A percentile compares a stretch with the other conserved stretches of the same genome.
These are phyloP conservation scores for Cephalotes varians DNA, from an alignment of 2,888 invertebrate genomes.

Conservation along the genomic window DNA sequence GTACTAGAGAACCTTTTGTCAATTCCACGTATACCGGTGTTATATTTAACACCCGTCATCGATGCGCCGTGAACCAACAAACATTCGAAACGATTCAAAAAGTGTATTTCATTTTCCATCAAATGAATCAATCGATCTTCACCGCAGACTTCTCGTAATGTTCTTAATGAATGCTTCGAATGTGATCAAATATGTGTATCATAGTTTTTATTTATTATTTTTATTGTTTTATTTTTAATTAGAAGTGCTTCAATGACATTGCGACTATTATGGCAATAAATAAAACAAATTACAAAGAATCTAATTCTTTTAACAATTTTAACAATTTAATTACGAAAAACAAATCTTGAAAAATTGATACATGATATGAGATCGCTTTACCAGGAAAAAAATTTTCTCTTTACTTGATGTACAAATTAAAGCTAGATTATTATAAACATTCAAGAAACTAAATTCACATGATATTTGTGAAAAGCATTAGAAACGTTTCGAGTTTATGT, in stretches of 20 bases:
- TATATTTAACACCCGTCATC: constrained; percentile 39
- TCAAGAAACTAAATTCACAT: background rate
- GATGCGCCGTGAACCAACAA: constrained; percentile 14
- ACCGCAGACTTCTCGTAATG: background rate
- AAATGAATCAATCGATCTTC: constrained; percentile 26
- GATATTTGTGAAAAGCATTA: background rate
- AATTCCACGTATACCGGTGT: constrained; percentile 34
- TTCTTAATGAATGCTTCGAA: background rate
- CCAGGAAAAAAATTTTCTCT: background rate
- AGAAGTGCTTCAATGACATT: background rate
- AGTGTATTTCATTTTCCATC: constrained; percentile 11
- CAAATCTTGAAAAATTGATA: background rate
- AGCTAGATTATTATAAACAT: background rate
- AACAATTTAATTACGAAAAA: background rate
- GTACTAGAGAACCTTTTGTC: constrained; percentile 41
- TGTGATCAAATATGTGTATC: background rate
- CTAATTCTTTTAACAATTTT: background rate
- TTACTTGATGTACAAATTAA: background rate
- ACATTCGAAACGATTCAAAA: constrained; percentile 12
- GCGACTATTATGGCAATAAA: background rate
- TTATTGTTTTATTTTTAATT: background rate
- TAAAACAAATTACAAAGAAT: background rate
- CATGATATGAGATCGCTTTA: background rate
- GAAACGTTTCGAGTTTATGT: background rate
- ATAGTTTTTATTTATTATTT: background rate